Conservation (phyloP, 1,140 invertebrate genomes). For the Tyrophagus putrescentiae region DNA sequence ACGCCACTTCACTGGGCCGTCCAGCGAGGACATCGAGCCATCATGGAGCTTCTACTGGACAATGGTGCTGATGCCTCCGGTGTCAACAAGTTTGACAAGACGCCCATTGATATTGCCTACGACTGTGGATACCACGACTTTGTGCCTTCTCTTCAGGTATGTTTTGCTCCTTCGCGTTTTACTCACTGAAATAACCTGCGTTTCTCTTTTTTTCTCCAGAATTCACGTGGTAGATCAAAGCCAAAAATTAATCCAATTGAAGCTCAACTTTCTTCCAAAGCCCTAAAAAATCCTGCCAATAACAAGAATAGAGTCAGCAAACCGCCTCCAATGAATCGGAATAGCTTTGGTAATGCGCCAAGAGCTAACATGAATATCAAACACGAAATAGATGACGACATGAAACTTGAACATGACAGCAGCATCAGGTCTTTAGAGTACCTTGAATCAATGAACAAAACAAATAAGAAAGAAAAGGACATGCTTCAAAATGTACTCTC, state of each 20-base stretch:
- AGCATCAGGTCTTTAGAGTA: background rate
- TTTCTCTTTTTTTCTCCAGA: conserved; percentile 13
- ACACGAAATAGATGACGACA: conserved; percentile 10
- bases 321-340: background rate
- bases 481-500: conserved; percentile 59
- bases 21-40: conserved; percentile 56
- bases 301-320: background rate
- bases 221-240: conserved; percentile 3
- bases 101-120: conserved; percentile 57
- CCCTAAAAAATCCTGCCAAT: background rate
- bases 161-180: conserved; percentile 2
- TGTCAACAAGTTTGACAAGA: conserved; percentile 67
- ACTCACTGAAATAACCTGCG: conserved; percentile 6
- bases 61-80: conserved; percentile 51
- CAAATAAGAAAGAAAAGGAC: conserved; percentile 53
- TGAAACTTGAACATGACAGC: conserved; percentile 2
- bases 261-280: background rate
- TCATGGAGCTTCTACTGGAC: conserved; percentile 52
- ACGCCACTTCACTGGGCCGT: conserved; percentile 88
- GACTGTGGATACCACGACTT: conserved; percentile 48
- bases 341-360: background rate
- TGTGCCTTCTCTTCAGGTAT: conserved; percentile 42
- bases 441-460: conserved; percentile 33
- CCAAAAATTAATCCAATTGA: conserved; percentile 14
- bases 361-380: conserved; percentile 10